Percentiles rank a stretch among this genome's conserved stretches.
Conservation (phyloP, 2,888 invertebrate genomes). For the Agrotis ipsilon region DNA sequence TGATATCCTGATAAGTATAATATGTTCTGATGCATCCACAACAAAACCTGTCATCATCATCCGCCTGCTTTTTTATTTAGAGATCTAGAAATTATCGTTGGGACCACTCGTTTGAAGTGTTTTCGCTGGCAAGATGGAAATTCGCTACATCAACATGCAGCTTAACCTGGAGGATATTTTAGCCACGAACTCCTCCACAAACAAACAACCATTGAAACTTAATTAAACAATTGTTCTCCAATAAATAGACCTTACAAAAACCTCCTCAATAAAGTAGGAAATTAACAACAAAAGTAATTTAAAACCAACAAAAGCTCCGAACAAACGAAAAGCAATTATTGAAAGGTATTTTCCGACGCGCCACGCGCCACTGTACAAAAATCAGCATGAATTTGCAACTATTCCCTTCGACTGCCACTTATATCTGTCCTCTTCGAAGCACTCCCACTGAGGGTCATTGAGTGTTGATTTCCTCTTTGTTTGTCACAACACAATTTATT, state of each 20-base stretch:
- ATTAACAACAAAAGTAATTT: conserved; percentile 23
- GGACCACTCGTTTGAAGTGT: no score
- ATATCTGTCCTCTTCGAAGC: conserved; percentile 12
- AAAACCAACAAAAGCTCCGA: conserved; percentile 1
- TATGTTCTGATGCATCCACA: no score
- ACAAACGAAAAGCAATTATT: conserved; percentile 27
- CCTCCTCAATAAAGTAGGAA: background rate
- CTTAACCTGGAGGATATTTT: no score
- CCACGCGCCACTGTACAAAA: background rate
- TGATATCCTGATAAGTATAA: no score
- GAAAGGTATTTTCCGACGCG: conserved; percentile 3
- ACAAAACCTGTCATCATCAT: no score
- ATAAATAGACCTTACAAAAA: background rate
- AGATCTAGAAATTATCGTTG: no score
- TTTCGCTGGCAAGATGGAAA: no score
- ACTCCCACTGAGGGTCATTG: conserved; percentile 30
- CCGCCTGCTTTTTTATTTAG: no score
- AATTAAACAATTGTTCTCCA: background rate
- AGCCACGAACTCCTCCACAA: background rate
- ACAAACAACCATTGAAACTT: background rate
- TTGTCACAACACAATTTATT: conserved; percentile 47
- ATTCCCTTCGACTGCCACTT: conserved; percentile 27
- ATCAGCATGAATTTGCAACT: conserved; percentile 43
- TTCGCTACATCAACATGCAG: no score
- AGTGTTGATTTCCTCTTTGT: conserved; percentile 55